Base-by-base conservation (phyloP, 2,113 vertebrate species). In the Microcebus ravelobensis region DNA sequence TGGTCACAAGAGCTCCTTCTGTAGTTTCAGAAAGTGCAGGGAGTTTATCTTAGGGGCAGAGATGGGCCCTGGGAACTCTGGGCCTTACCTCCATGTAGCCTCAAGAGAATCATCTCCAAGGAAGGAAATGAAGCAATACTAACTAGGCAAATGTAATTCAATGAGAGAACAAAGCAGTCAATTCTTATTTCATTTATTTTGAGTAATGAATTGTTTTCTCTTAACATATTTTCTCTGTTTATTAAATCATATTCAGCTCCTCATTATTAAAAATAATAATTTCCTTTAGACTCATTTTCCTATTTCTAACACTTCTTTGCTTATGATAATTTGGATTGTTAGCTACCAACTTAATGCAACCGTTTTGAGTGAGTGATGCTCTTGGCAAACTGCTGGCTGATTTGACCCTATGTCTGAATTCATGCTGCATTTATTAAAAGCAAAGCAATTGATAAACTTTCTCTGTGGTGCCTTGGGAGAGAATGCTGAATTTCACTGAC, bases 131-230 rank as follows among this genome's bases (percentile, higher is more conserved):
- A 86, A 18, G 5, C 71, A 77, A 82, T 91, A n/a, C 34, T 34
- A 85, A n/a, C 34, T 34, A 85, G 86, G 71, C 52, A 94, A 90
- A 92, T 57, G 39, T 61, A 90, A 94, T 90, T 94, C 70, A 65
- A 42, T 70, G 67, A 91, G 14, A 67, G 79, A 63, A 65, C 34
- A 39, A 55, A 96, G 25, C 9, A 42, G 34, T 61, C 61, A 18
- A 48, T 79, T 85, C 90, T 87, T 86, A 61, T 88, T 73, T 95
- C 31, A 68, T 93, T 96, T 93, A 87, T 55, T 81, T 97, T 94
- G 27, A 92, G 59, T 4, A 29, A 81, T 77, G 15, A 82, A 55
- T 91, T 57, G 21, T 95, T 84, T 92, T 91, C 39, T 94, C 4
- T 42, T 65, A 39, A 45, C 42, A 87, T 59, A 63, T 70, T 88